Percentiles rank a stretch among this genome's conserved stretches.
Evolutionary conservation across 2,113 vertebrate species (phyloP).

Genomic region (Lepus americanus): DNA sequence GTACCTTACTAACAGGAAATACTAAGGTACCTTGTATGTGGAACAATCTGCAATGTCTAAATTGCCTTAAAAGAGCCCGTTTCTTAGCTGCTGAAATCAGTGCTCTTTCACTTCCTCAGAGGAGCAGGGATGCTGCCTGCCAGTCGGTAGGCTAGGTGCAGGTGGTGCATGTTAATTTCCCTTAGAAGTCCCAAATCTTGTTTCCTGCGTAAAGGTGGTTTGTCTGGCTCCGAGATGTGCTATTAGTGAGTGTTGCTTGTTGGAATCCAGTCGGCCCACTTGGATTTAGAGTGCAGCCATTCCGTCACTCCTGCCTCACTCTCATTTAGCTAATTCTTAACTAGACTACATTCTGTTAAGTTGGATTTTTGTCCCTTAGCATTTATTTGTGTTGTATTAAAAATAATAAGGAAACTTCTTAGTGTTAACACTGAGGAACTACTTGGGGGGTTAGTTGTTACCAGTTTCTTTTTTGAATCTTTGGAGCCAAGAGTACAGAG

Average conservation of each 20-base stretch:
- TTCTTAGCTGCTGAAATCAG: slow-evolving; percentile 86
- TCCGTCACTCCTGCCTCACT: slow-evolving; percentile 38
- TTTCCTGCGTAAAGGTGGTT: slow-evolving; percentile 69
- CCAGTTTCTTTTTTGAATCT: slow-evolving; percentile 65
- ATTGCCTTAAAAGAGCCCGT: slow-evolving; percentile 91
- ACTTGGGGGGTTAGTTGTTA: slow-evolving; percentile 67
- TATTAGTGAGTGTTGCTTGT: slow-evolving; percentile 52
- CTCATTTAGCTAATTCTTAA: slow-evolving; percentile 79
- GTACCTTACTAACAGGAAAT: slow-evolving; percentile 81
- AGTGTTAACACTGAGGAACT: slow-evolving; percentile 58
- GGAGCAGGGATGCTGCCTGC: slow-evolving; percentile 83
- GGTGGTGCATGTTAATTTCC: slow-evolving; percentile 74
- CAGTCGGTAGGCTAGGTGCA: slow-evolving; percentile 78
- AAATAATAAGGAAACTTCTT: slow-evolving; percentile 57
- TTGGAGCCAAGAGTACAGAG: slow-evolving; percentile 54
- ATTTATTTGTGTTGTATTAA: slow-evolving; percentile 78
- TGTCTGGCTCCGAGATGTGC: slow-evolving; percentile 73
- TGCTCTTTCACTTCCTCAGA: slow-evolving; percentile 80
- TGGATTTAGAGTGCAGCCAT: slow-evolving; percentile 72
- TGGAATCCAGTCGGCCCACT: slow-evolving; percentile 83
- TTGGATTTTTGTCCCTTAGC: slow-evolving; percentile 75
- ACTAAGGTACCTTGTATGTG: slow-evolving; percentile 83
- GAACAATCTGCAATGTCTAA: slow-evolving; percentile 88
- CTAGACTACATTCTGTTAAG: slow-evolving; percentile 83
- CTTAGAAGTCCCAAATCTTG: slow-evolving; percentile 47